A percentile compares a stretch with the other conserved stretches of the same genome.
Conservation (phyloP, 2,797 vertebrate species). For the Tangara arthus region DNA sequence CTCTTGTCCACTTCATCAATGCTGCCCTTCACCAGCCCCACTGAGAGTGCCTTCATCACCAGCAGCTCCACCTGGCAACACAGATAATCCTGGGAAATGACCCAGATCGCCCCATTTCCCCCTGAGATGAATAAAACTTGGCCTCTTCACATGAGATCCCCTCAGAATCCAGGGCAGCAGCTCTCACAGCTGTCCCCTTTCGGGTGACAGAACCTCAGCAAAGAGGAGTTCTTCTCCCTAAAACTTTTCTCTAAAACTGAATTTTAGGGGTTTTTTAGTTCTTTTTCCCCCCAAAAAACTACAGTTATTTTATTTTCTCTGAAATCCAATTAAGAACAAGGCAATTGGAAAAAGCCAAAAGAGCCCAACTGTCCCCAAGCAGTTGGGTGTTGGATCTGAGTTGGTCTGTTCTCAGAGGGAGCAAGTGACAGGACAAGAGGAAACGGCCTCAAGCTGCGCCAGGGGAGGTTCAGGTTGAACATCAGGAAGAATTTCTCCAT, state of each 20-base stretch:
- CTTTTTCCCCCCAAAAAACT: neutral
- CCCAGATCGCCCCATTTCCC: rapidly evolving
- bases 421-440: neutral
- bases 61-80: conserved; percentile 89
- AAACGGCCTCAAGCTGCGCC: rapidly evolving
- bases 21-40: conserved; percentile 92
- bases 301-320: neutral
- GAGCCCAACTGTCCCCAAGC: neutral
- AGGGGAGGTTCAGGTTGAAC: neutral
- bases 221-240: neutral
- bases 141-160: neutral
- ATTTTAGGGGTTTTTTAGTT: neutral
- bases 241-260: no score
- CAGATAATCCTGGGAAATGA: neutral
- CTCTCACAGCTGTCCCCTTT: neutral
- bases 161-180: neutral
- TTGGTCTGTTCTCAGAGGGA: neutral
- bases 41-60: conserved; percentile 97
- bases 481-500: neutral
- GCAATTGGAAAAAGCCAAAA: neutral
- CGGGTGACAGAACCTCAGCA: neutral
- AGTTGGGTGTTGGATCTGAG: neutral
- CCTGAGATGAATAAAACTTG: rapidly evolving
- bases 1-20: conserved; percentile 95
- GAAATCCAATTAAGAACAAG: neutral